Base-by-base conservation (phyloP, 2,113 vertebrate genomes). In the Nestor notabilis region DNA sequence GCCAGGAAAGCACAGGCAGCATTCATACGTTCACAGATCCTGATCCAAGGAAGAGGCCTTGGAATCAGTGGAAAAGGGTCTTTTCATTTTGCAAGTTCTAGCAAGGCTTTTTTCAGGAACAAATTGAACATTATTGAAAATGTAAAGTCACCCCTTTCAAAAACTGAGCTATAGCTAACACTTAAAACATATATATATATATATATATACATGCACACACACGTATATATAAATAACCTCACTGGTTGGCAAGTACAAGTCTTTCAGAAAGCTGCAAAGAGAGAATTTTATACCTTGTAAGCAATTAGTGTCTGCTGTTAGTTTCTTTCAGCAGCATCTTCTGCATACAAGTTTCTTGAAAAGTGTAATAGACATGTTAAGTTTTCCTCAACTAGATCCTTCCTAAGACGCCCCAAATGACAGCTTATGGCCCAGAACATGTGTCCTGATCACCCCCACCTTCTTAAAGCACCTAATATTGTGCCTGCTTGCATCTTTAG, bases 11-110 rank as follows among this genome's bases (percentile, higher is more conserved):
- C 31, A n/a, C 19, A 17, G 6, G 13, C n/a, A 35, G 17, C 23
- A 7, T 4, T 5, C 2, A 17, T 16, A 10, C 7, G 1, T 23
- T 8, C 24, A 17, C 39, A 11, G 29, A 60, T 13, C 27, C 17
- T 1, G 1, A 10, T 4, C 47, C 61, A 50, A 61, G 56, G 23
- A 47, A 69, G 23, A 31, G 18, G 5, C 31, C 11, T 24, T 20
- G 20, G 15, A 8, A 13, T 19, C 20, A 52, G 35, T 6, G 5
- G 33, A 50, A 56, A 66, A 79, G 17, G 6, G 7, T 55, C 33
- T 86, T 66, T 7, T 15, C 18, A 24, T 43, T 39, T 65, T 46
- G 46, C 31, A 47, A 18, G 9, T 25, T 78, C 50, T 63, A 46
- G 31, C 5, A 77, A 71, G 20, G 18, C 5, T 86, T 77, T 72